Conservation (phyloP, 2,888 invertebrate genomes). For the Hedya salicella region DNA sequence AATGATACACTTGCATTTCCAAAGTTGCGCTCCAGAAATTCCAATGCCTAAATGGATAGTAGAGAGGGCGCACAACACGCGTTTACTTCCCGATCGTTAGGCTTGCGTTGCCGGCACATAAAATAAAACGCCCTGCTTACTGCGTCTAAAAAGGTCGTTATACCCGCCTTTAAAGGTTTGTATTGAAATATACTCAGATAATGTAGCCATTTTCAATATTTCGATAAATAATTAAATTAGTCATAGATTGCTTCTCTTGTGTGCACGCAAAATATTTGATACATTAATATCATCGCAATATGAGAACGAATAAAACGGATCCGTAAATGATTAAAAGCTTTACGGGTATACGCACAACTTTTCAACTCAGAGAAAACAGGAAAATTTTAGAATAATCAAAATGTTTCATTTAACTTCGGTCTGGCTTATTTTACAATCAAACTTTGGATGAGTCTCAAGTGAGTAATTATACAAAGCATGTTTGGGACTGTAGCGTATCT, state of each 20-base stretch:
- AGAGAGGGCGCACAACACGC: constrained; percentile 18
- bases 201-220: too few relatives aligned
- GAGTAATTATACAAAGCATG: constrained; percentile 9
- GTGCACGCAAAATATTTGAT: too few relatives aligned
- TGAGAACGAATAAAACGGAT: constrained; percentile 2
- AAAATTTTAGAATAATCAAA: constrained; percentile 16
- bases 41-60: constrained; percentile 20
- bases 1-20: not conserved
- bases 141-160: constrained; percentile 12
- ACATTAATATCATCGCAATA: not conserved
- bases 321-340: not conserved
- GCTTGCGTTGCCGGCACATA: constrained; percentile 25
- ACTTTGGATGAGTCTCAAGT: not conserved
- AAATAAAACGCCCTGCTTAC: constrained; percentile 30
- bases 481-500: not conserved
- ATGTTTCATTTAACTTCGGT: not conserved
- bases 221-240: too few relatives aligned
- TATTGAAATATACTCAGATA: not conserved
- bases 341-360: not conserved
- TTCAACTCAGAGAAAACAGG: not conserved
- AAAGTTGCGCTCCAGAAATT: constrained; percentile 11
- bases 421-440: constrained; percentile 11
- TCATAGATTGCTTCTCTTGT: too few relatives aligned
- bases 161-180: not conserved
- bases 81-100: constrained; percentile 35